Evolutionary conservation across 2,888 invertebrate species (phyloP), one percentile per base, ranked within the genome.

Genomic region (Crocallis elinguaria): DNA sequence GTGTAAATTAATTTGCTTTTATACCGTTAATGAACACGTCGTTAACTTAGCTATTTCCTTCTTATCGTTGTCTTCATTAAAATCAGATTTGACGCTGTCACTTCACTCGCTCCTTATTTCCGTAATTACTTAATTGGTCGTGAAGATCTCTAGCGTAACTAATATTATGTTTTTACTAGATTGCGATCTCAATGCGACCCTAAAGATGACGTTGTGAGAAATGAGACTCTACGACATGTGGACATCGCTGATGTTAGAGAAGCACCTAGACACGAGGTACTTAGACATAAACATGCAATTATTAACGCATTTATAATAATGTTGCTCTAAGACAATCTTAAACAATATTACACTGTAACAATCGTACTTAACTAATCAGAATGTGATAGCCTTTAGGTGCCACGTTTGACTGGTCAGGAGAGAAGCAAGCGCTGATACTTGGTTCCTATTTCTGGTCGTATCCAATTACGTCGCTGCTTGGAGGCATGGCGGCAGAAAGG

Each of bases 361-460:
- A 19, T 0, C 2, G 27, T 11, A 44, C 41, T 23, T 6, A 45
- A 39, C 23, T 35, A 30, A 29, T 36, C 12, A 29, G 21, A 1
- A 14, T 43, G 43, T 56, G 17, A 32, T 37, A 62, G 62, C 48
- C 53, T 25, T 48, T 45, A 23, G 80, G 79, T 11, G 84, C 69
- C 1, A 72, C 81, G 1, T 92, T 91, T 53, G 79, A 89, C 50
- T 95, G 95, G 95, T 88, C 92, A 13, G 76, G 88, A 19, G 88
- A 92, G 37, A 92, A 94, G 63, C 95, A 95, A 77, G 94, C 94
- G 0, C 71, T 93, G 23, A 92, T 95, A 7, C 77, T 95, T 17
- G 94, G 94, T 0, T 90, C 94, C 0, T 95, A 94, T 67, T 95
- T 95, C 73, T 95, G 94, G 93, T 94, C 94, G 23, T 95, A 95